These are phyloP conservation scores for Liolophura sinensis DNA, from an alignment of 1,140 invertebrate genomes.

Conservation along the genomic window DNA sequence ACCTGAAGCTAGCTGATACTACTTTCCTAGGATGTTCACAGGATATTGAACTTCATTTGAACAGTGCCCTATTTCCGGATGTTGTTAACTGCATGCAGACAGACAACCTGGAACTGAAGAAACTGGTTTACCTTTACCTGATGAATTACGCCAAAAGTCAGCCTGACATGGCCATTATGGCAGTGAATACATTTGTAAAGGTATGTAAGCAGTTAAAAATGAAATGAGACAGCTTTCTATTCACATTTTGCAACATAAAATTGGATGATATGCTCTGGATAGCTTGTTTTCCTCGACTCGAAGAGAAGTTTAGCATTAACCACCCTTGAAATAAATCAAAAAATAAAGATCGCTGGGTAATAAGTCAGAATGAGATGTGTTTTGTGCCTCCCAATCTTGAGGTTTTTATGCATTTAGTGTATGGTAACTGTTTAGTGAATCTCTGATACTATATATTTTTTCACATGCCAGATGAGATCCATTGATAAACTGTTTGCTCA, in stretches of 20 bases:
- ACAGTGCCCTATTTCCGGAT: constrained; percentile 91
- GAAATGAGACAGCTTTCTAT: background rate
- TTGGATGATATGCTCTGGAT: background rate
- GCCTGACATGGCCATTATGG: constrained; percentile 99
- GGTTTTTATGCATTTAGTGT: no score
- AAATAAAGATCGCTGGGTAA: no score
- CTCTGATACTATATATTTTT: no score
- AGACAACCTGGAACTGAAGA: constrained; percentile 99
- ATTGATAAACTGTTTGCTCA: no score
- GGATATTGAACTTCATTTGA: constrained; percentile 22
- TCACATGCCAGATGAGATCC: no score
- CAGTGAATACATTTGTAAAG: constrained; percentile 99
- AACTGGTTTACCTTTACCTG: constrained; percentile 97
- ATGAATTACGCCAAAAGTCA: constrained; percentile 99
- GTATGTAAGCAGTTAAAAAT: constrained; percentile 60
- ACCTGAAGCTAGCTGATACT: no score
- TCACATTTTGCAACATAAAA: background rate
- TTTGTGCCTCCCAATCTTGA: no score
- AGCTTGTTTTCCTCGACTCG: no score
- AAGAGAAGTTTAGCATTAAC: no score
- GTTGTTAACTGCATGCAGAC: constrained; percentile 99
- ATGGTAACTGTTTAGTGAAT: no score
- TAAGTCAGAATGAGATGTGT: no score
- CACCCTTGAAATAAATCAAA: no score
- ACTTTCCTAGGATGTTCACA: background rate